These are phyloP conservation scores for Parnassius apollo DNA, from an alignment of 2,888 invertebrate genomes.

Conservation along the genomic window DNA sequence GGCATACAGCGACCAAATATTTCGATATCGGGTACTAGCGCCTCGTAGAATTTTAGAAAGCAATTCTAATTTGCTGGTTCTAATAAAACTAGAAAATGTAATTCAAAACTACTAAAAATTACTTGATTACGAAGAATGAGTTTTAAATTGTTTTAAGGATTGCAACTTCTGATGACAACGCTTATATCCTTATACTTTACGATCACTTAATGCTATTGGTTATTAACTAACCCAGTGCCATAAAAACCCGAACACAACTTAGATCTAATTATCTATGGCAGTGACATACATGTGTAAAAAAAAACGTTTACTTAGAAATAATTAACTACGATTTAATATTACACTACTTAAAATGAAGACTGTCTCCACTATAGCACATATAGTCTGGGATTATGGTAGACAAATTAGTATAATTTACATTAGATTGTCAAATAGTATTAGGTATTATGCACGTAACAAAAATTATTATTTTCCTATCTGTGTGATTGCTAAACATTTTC, in stretches of 20 bases:
- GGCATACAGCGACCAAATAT: constrained; percentile 72
- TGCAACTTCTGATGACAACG: too few species aligned
- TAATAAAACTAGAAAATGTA: too few species aligned
- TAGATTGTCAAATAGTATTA: not conserved
- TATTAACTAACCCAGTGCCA: constrained; percentile 8
- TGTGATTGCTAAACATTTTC: too few species aligned
- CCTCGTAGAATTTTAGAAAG: constrained; percentile 11
- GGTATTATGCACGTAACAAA: too few species aligned
- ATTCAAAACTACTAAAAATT: too few species aligned
- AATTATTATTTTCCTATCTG: too few species aligned
- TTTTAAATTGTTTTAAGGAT: too few species aligned
- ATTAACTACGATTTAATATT: not conserved
- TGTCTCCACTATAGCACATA: too few species aligned
- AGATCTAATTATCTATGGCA: not conserved
- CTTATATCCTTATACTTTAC: not conserved
- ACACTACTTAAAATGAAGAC: not conserved
- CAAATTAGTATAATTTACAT: too few species aligned
- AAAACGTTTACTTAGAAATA: not conserved
- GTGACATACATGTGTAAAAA: not conserved
- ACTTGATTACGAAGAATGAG: too few species aligned
- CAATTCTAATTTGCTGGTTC: too few species aligned
- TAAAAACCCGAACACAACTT: not conserved
- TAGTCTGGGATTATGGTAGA: too few species aligned
- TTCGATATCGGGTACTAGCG: constrained; percentile 32
- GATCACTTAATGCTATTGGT: not conserved